Evolutionary conservation across 2,113 vertebrate genomes (phyloP).

Genomic region (Phrynosoma platyrhinos): DNA sequence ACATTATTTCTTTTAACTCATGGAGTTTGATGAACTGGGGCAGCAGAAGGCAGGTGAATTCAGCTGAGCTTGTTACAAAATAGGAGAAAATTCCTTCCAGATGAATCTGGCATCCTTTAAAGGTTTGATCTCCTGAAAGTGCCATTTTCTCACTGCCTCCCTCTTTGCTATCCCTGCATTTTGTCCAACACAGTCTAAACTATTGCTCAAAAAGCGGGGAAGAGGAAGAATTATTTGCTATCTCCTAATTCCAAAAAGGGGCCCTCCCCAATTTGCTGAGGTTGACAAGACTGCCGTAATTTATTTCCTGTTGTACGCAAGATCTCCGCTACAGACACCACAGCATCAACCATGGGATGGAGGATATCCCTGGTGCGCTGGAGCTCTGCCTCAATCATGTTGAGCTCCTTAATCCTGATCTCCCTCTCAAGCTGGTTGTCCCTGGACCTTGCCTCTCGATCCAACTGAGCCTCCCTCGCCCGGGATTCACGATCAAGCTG

Average conservation of each 20-base stretch:
- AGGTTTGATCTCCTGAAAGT: neutral
- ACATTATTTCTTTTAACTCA: neutral
- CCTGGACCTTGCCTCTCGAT: constrained; percentile 22
- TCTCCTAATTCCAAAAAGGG: neutral
- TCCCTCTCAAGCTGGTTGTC: constrained; percentile 29
- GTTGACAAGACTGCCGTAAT: neutral
- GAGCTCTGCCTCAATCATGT: constrained; percentile 32
- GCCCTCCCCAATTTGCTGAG: neutral
- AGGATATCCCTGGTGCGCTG: constrained; percentile 35
- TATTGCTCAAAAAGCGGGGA: neutral
- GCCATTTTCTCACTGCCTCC: neutral
- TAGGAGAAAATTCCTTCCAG: neutral
- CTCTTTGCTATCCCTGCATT: neutral
- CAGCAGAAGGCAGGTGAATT: neutral
- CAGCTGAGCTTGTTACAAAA: neutral
- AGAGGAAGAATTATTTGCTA: neutral
- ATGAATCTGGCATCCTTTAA: neutral
- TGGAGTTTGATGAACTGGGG: neutral
- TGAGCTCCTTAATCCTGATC: constrained; percentile 32
- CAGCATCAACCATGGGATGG: constrained; percentile 27
- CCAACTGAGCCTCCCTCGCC: constrained; percentile 30
- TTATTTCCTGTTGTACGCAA: constrained; percentile 4
- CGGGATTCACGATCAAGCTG: constrained; percentile 30
- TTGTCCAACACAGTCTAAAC: neutral
- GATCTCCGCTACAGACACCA: constrained; percentile 20